A percentile compares a stretch with the other conserved stretches of the same genome.
phyloP scores from a whole-genome alignment of 2,888 invertebrate species.

The Erynnis tages region DNA sequence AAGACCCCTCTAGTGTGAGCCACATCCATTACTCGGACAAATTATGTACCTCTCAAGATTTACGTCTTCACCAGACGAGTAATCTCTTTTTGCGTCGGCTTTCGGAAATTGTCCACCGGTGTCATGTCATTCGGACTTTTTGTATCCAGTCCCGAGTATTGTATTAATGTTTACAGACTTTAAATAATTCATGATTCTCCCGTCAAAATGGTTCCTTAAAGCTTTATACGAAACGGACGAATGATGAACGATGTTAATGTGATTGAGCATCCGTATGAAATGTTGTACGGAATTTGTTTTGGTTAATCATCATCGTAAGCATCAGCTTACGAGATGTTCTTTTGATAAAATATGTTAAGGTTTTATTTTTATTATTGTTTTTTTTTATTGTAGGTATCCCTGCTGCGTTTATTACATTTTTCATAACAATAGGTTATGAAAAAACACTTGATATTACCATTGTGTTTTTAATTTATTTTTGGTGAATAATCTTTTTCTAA shows the following conservation, averaged over 20 bases:
- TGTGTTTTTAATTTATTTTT: too few species aligned
- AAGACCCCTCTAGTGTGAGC: too few species aligned
- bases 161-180: conserved; percentile 20
- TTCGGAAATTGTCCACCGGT: conserved; percentile 8
- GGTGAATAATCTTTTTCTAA: too few species aligned
- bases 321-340: too few species aligned
- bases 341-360: not conserved
- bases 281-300: conserved; percentile 7
- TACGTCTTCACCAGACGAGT: conserved; percentile 1
- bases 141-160: conserved; percentile 4
- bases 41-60: conserved; percentile 4
- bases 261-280: conserved; percentile 8
- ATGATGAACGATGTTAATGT: conserved; percentile 8
- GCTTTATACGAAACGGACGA: conserved; percentile 12
- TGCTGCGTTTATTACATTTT: too few species aligned
- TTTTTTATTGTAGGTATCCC: too few species aligned
- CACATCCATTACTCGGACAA: not conserved
- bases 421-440: too few species aligned
- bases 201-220: conserved; percentile 20
- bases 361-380: not conserved
- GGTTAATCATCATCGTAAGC: too few species aligned
- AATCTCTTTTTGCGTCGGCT: conserved; percentile 4
- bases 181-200: conserved; percentile 24
- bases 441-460: too few species aligned
- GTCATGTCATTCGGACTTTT: conserved; percentile 1